These are phyloP conservation scores for Gorsachius magnificus DNA, from an alignment of 2,797 vertebrate species.

Conservation along the genomic window DNA sequence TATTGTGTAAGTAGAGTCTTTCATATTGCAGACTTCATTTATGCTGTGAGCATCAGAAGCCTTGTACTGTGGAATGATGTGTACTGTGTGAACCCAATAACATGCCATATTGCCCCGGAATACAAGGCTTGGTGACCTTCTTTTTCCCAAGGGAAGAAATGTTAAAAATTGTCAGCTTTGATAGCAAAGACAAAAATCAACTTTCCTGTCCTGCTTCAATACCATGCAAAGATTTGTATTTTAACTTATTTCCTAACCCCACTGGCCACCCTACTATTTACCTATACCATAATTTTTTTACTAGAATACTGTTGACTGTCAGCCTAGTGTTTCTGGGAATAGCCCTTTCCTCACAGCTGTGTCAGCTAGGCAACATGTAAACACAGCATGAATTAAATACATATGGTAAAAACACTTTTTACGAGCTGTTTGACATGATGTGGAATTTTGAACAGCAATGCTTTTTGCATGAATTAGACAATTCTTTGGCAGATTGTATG, in stretches of 20 bases:
- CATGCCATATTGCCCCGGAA: not conserved
- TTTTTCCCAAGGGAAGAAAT: not conserved
- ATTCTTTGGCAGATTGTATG: not conserved
- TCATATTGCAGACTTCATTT: not conserved
- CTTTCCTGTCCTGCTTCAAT: not conserved
- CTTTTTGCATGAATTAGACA: not conserved
- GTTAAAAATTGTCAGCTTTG: not conserved
- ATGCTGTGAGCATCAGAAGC: not conserved
- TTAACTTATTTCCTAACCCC: not conserved
- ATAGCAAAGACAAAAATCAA: not conserved
- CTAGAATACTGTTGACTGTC: not conserved
- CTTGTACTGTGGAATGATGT: not conserved
- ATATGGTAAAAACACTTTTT: not conserved
- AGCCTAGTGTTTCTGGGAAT: not conserved
- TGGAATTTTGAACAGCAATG: not conserved
- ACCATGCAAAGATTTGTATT: not conserved
- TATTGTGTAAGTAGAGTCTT: slow-evolving; percentile 82
- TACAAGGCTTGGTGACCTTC: not conserved
- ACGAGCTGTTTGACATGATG: not conserved
- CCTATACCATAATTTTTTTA: not conserved
- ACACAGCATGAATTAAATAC: not conserved
- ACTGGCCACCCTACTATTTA: not conserved
- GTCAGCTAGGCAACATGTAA: not conserved
- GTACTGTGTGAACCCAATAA: not conserved
- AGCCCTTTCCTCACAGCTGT: not conserved